These are phyloP conservation scores for Pholis gunnellus DNA, from an alignment of 2,113 vertebrate species.

Conservation along the genomic window DNA sequence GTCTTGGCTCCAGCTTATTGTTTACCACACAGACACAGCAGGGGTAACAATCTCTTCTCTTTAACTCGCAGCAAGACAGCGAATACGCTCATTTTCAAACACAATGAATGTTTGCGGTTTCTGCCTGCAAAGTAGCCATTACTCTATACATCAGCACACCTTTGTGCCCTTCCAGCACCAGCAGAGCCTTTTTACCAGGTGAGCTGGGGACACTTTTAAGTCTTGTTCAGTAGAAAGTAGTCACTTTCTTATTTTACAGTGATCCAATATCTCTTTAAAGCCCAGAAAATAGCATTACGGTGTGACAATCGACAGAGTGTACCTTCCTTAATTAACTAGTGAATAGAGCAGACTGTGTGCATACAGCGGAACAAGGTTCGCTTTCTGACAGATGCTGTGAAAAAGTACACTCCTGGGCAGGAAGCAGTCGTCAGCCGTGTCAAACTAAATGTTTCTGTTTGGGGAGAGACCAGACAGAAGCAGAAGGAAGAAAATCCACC, in stretches of 20 bases:
- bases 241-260: not conserved
- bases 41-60: not conserved
- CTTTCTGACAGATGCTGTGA: slow-evolving; percentile 64
- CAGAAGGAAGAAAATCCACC: slow-evolving; percentile 26
- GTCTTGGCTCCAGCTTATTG: not conserved
- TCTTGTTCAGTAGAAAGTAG: not conserved
- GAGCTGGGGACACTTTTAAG: not conserved
- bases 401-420: slow-evolving; percentile 44
- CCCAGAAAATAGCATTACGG: slow-evolving; percentile 1
- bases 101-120: not conserved
- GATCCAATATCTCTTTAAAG: not conserved
- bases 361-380: slow-evolving; percentile 35
- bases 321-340: slow-evolving; percentile 54
- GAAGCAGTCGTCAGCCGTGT: slow-evolving; percentile 56
- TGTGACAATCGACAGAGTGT: slow-evolving; percentile 15
- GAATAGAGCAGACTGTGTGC: slow-evolving; percentile 35
- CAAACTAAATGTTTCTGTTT: slow-evolving; percentile 48
- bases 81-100: not conserved
- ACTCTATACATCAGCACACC: not conserved
- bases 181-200: not conserved
- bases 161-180: not conserved
- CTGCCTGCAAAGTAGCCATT: not conserved
- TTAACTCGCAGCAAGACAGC: not conserved
- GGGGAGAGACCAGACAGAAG: slow-evolving; percentile 26
- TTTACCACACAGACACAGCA: not conserved